Evolutionary conservation across 2,888 invertebrate genomes (phyloP), one percentile per base, ranked within the genome.

Genomic region (Brenthis hecate): DNA sequence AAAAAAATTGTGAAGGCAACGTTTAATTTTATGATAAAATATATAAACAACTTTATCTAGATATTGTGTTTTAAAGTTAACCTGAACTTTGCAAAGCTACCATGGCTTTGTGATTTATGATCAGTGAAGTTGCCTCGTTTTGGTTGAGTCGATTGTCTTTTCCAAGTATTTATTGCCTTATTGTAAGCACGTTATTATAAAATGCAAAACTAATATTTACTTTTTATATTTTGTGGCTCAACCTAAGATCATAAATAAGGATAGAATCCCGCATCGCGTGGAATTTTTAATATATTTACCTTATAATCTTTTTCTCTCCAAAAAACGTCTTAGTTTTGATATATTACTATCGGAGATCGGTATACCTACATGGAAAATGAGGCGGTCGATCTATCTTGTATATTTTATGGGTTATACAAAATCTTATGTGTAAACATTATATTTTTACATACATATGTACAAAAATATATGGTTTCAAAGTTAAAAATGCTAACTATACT

Each of bases 261-360:
- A 23, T 48, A n/a, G 28, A 28, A 50, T 60, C 48, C 58, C 48
- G 58, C 58, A 28, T 47, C 48, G 58, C 48, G 5, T 60, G 58
- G 58, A 60, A 60, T 60, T 60, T 50, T 60, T 60, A 60, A 60
- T 60, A 60, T 60, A 48, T 60, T 48, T 60, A 60, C 58, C 58
- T 60, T 60, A 48, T 48, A 60, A 58, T 60, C 58, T 60, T 50
- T 58, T 60, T 48, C 58, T 28, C 28, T 11, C 48, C 58, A 28
- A 2, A 58, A 58, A 58, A 48, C 28, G 48, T 58, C 48, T 58
- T n/a, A 28, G 58, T 28, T 28, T 58, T 58, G 58, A 58, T 28
- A 58, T 58, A 58, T 58, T 58, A 28, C 58, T 28, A 28, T 48
- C 48, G 48, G 48, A n/a, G 4, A 48, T 58, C 6, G 28, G 48